A percentile compares a stretch with the other conserved stretches of the same genome.
Conservation (phyloP, 2,797 vertebrate genomes). For the Micromesistius poutassou region DNA sequence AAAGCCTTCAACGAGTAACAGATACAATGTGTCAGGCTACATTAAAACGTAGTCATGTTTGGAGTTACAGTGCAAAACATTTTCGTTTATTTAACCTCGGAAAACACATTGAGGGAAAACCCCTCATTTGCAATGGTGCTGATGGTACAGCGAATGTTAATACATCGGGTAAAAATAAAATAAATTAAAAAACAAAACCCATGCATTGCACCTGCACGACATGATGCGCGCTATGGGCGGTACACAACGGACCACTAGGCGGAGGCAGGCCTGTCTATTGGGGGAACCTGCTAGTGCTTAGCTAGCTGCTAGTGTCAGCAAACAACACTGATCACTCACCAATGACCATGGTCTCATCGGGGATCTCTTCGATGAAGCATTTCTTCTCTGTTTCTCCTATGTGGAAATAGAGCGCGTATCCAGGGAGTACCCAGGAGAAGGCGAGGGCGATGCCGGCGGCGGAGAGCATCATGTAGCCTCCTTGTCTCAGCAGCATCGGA, state of each 20-base stretch:
- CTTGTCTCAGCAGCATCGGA: slow-evolving; percentile 30
- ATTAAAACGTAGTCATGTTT: background rate
- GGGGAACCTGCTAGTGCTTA: slow-evolving; percentile 2
- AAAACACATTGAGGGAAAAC: too few species aligned
- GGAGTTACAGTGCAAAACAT: background rate
- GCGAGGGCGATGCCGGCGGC: slow-evolving; percentile 42
- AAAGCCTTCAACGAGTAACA: background rate
- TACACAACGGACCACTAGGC: background rate
- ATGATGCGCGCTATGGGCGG: background rate
- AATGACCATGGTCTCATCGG: slow-evolving; percentile 92
- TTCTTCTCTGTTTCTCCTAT: slow-evolving; percentile 93
- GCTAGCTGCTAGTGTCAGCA: slow-evolving; percentile 34
- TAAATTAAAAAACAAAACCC: background rate
- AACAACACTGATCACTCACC: slow-evolving; percentile 63
- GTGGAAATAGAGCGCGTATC: slow-evolving; percentile 82
- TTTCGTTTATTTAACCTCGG: too few species aligned
- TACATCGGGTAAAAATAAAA: too few species aligned
- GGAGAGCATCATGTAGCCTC: slow-evolving; percentile 52
- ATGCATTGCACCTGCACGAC: background rate
- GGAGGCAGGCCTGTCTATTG: background rate
- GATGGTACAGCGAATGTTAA: too few species aligned
- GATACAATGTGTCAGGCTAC: background rate
- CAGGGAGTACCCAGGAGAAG: slow-evolving; percentile 51
- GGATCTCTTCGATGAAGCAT: slow-evolving; percentile 92
- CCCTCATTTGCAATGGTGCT: too few species aligned